Percentiles rank a stretch among this genome's conserved stretches.
These are phyloP conservation scores for Drosophila paracracens DNA, from an alignment of 2,888 invertebrate genomes.

Conservation along the genomic window DNA sequence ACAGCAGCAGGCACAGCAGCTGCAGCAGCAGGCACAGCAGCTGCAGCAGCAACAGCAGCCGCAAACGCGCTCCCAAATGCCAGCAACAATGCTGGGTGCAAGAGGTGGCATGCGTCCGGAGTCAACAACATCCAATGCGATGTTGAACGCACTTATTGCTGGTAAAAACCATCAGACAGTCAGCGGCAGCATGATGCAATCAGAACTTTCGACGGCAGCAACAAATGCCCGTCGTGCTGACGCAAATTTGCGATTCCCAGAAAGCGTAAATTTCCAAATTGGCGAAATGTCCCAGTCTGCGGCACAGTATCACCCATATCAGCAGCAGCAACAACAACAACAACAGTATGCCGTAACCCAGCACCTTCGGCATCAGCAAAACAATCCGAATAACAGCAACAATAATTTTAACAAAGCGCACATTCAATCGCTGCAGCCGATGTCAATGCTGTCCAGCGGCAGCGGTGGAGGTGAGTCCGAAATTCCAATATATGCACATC, in stretches of 20 bases:
- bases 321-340: conserved; percentile 25
- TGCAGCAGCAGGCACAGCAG: not conserved
- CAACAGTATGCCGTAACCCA: conserved; percentile 22
- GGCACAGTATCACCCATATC: conserved; percentile 30
- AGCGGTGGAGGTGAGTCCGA: conserved; percentile 70
- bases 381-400: conserved; percentile 22
- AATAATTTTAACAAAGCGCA: conserved; percentile 54
- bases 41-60: conserved; percentile 33
- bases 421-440: conserved; percentile 52
- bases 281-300: conserved; percentile 40
- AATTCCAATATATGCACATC: conserved; percentile 1
- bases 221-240: conserved; percentile 45
- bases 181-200: conserved; percentile 25
- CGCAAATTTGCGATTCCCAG: conserved; percentile 54
- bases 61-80: conserved; percentile 45
- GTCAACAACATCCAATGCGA: conserved; percentile 47
- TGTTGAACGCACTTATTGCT: conserved; percentile 63
- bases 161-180: conserved; percentile 49
- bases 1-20: too few species aligned
- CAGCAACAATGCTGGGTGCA: conserved; percentile 32
- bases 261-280: conserved; percentile 49
- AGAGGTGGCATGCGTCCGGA: conserved; percentile 44
- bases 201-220: conserved; percentile 48
- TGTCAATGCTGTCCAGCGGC: conserved; percentile 60
- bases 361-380: conserved; percentile 43